A percentile compares a stretch with the other conserved stretches of the same genome.
Evolutionary conservation across 2,888 invertebrate species (phyloP).

Genomic region (Thymelicus acteon): DNA sequence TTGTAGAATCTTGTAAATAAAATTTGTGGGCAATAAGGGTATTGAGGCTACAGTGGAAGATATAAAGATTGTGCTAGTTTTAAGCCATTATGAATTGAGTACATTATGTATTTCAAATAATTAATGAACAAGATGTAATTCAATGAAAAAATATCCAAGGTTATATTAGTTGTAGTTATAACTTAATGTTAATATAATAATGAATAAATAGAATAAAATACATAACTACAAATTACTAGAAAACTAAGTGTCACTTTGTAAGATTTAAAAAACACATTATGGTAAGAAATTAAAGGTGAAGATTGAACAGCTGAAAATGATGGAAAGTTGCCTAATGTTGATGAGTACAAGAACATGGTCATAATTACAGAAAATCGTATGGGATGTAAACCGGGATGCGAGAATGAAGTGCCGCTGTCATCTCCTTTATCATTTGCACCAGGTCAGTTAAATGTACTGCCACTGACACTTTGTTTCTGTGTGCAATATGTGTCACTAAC

Average conservation of each 20-base stretch:
- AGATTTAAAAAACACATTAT: not conserved
- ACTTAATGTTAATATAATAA: no score
- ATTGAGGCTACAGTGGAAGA: slow-evolving; percentile 14
- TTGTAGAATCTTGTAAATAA: not conserved
- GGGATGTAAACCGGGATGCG: slow-evolving; percentile 81
- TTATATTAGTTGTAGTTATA: no score
- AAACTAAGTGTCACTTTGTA: not conserved
- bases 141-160: no score
- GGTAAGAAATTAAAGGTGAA: slow-evolving; percentile 1
- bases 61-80: slow-evolving; percentile 56
- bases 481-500: slow-evolving; percentile 83
- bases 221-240: no score
- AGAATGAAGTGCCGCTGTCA: slow-evolving; percentile 83
- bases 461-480: slow-evolving; percentile 77
- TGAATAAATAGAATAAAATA: no score
- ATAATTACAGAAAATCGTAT: slow-evolving; percentile 83
- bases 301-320: slow-evolving; percentile 20
- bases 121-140: no score
- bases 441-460: slow-evolving; percentile 83
- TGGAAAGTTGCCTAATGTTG: slow-evolving; percentile 4
- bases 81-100: not conserved
- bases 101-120: not conserved
- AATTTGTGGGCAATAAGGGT: not conserved
- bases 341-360: slow-evolving; percentile 67
- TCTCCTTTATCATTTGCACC: slow-evolving; percentile 81